Base-by-base conservation (phyloP, 2,797 vertebrate genomes). In the Rhadinocentrus ornatus region DNA sequence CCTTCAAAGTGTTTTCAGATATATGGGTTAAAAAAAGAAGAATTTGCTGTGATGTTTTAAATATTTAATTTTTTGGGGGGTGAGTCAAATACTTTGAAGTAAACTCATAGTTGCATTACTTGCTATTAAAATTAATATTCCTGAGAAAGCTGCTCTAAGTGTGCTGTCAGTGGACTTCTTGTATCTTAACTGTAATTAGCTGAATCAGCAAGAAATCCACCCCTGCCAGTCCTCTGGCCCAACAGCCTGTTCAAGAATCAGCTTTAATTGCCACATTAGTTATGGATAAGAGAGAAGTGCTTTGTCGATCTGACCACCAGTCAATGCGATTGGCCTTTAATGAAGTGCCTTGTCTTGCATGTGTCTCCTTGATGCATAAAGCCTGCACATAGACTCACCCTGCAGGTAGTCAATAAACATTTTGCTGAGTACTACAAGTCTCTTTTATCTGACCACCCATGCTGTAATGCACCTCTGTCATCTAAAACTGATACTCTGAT, bases 61-160 rank as follows among this genome's bases (percentile, higher is more conserved):
- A 89, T 92, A 80, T 91, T 91, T 88, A 62, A 91, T 91, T 88
- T n/a, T 86, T 69, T 66, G 75, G 79, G 71, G 79, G 83, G 82
- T 2, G 82, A 89, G 75, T 79, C 72, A 78, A 73, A 87, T 69
- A 87, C 87, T 92, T 90, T 93, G 88, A 89, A 89, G 74, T 86
- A 76, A 81, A 85, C 65, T 85, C 56, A 65, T 29, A 71, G 64
- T 83, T 86, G 76, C 69, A 55, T 86, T 85, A 88, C 78, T 34
- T 58, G 75, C 81, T 80, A 61, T 84, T 59, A 78, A 67, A 88
- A 77, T 72, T 29, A 73, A 83, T 58, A 83, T 75, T 57, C 77
- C 62, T 80, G 50, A 67, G 31, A 82, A 81, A 59, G 53, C 63
- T 60, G 80, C 66, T 66, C 44, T 50, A 69, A 75, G 66, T 65